Base-by-base conservation (phyloP, 2,888 invertebrate species). In the Tetragnatha montana region DNA sequence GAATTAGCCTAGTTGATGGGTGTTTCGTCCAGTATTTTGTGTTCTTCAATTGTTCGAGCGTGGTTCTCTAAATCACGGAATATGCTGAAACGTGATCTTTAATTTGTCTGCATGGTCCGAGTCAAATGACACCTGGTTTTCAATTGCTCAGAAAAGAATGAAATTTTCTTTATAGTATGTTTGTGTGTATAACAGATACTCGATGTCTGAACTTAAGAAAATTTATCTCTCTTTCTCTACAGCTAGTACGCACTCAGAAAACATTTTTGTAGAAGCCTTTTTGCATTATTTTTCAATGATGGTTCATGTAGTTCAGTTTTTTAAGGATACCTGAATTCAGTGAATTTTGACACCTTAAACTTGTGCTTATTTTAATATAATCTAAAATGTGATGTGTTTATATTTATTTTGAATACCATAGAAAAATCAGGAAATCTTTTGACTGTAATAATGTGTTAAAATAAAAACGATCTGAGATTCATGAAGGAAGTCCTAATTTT, bases 241-340 rank as follows among this genome's bases (percentile, higher is more conserved):
- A 84, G 76, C 76, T 79, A 87, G 81, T 87, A 4, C 35, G 4
- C 35, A 35, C 35, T 4, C 35, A 1, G 4, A 35, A 35, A 35
- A 35, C 1, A n/a, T n/a, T n/a, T 35, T 35, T 35, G 2, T 35
- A 35, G 4, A 35, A 35, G 35, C 35, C 4, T 35, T 35, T 35
- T 2, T 4, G 35, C 4, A 35, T 35, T n/a, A n/a, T n/a, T n/a
- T n/a, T 1, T 35, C 35, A 35, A 35, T 35, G 35, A 35, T 35
- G 35, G 35, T 35, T 35, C 35, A 35, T 35, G 2, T 35, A 35
- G 35, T 35, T n/a, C n/a, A n/a, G n/a, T n/a, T n/a, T 35, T 35
- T 35, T 35, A 35, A 2, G 4, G 35, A 35, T 35, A 35, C 35
- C 4, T 35, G 35, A 35, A 35, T 35, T 35, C 35, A 35, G 35